Conservation (phyloP, 1,140 invertebrate species). For the Delia radicum region DNA sequence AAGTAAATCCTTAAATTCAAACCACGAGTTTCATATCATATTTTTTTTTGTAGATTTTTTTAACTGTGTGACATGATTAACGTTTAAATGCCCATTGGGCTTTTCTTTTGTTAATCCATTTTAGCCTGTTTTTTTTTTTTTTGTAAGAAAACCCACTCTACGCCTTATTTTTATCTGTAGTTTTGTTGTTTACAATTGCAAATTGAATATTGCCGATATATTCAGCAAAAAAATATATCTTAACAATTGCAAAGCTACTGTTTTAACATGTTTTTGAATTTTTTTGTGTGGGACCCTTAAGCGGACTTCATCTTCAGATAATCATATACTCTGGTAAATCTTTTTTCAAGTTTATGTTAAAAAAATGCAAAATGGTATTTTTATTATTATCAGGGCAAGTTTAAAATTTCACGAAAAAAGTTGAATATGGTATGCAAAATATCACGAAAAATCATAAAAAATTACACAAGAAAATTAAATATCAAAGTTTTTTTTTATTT, state of each 20-base stretch:
- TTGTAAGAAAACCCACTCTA: slow-evolving; percentile 10
- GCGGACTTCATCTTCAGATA: neutral
- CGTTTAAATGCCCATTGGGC: slow-evolving; percentile 9
- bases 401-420: too few relatives aligned
- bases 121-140: neutral
- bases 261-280: neutral
- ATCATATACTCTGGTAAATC: neutral
- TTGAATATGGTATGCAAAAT: too few relatives aligned
- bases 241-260: neutral
- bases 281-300: neutral
- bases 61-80: slow-evolving; percentile 11
- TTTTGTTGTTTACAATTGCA: neutral
- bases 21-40: neutral
- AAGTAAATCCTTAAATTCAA: neutral
- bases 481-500: too few relatives aligned
- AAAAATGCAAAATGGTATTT: neutral
- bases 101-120: neutral
- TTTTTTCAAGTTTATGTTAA: neutral
- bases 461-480: too few relatives aligned
- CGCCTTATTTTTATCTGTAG: neutral
- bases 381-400: too few relatives aligned
- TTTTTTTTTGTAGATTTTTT: neutral
- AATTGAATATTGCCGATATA: slow-evolving; percentile 7
- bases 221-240: neutral
- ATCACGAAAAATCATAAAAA: too few relatives aligned